These are phyloP conservation scores for Oncopeltus fasciatus DNA, from an alignment of 1,140 invertebrate species.

Conservation along the genomic window DNA sequence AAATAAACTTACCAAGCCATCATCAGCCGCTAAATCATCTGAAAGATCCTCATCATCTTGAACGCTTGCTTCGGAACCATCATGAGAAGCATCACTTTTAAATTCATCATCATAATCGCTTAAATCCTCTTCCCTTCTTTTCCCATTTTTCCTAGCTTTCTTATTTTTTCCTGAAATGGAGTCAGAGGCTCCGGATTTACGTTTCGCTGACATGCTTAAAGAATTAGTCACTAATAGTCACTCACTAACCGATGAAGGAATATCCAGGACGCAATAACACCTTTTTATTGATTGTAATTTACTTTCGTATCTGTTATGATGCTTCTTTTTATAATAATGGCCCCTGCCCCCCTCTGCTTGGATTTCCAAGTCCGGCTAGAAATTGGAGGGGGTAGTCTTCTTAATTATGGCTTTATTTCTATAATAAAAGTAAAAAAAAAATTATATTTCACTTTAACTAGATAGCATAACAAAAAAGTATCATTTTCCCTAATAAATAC, in stretches of 20 bases:
- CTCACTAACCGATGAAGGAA: background rate
- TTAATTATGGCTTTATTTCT: too few relatives aligned
- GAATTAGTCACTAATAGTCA: too few relatives aligned
- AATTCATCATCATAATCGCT: conserved; percentile 22
- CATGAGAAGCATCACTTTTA: conserved; percentile 19
- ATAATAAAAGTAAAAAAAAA: too few relatives aligned
- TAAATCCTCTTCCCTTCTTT: conserved; percentile 16
- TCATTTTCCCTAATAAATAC: too few relatives aligned
- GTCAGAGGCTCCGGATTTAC: conserved; percentile 14
- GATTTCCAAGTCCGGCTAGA: background rate
- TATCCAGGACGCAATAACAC: conserved; percentile 3
- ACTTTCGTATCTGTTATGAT: conserved; percentile 4
- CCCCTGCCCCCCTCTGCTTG: conserved; percentile 6
- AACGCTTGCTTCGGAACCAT: conserved; percentile 10
- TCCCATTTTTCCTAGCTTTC: conserved; percentile 20
- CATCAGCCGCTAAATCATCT: conserved; percentile 3
- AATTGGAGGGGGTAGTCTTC: background rate
- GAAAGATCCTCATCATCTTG: background rate
- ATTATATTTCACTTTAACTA: too few relatives aligned
- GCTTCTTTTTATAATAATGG: conserved; percentile 13
- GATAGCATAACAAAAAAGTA: too few relatives aligned
- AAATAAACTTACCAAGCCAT: conserved; percentile 10
- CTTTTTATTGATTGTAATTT: conserved; percentile 10
- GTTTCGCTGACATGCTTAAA: conserved; percentile 17
- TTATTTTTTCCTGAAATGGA: background rate